Conservation (phyloP, 2,113 vertebrate genomes). For the Tursiops truncatus region DNA sequence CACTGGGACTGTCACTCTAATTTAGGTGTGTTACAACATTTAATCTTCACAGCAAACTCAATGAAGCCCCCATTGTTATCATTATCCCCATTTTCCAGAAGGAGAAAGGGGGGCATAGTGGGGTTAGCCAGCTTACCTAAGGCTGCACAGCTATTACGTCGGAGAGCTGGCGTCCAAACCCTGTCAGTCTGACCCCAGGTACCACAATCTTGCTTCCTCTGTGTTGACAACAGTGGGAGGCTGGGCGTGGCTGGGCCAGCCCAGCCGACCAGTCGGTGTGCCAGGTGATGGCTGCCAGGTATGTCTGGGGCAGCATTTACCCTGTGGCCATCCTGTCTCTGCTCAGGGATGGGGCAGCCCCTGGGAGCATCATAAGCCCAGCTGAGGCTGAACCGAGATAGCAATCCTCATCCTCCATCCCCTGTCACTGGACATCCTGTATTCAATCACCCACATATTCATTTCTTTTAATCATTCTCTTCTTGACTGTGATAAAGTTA, state of each 20-base stretch:
- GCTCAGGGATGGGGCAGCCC: neutral
- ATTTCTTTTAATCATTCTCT: slow-evolving; percentile 82
- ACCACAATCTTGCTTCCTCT: neutral
- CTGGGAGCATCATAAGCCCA: neutral
- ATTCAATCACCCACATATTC: slow-evolving; percentile 84
- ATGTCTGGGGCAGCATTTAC: neutral
- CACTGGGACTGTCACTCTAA: neutral
- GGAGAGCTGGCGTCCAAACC: neutral
- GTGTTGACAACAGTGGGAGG: neutral
- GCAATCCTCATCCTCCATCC: neutral
- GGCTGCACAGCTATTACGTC: neutral
- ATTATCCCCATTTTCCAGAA: neutral
- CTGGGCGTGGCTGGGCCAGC: neutral
- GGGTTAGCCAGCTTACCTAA: neutral
- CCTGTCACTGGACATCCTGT: slow-evolving; percentile 75
- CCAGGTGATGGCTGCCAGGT: neutral
- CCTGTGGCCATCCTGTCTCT: neutral
- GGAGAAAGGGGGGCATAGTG: neutral
- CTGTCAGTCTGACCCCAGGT: neutral
- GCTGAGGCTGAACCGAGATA: neutral
- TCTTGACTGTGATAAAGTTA: slow-evolving; percentile 82
- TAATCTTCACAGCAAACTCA: neutral
- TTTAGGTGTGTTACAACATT: neutral
- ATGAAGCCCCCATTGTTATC: neutral
- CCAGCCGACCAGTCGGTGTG: neutral